These are phyloP conservation scores for Scaptomyza pallida DNA, from an alignment of 1,140 invertebrate species.

Conservation along the genomic window DNA sequence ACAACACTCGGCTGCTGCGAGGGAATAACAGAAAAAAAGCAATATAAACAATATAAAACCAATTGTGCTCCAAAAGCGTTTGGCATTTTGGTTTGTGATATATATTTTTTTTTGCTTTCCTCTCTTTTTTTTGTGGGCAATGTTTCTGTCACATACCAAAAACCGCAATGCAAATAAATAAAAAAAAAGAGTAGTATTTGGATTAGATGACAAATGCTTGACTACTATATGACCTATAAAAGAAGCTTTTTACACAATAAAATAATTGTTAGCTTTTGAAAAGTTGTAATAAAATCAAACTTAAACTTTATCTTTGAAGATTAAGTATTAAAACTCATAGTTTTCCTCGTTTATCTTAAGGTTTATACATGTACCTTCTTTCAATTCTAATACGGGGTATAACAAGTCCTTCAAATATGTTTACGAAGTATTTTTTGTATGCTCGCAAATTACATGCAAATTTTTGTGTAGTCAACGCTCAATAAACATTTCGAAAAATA, in stretches of 20 bases:
- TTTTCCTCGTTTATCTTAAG: too few relatives aligned
- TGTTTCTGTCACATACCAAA: slow-evolving; percentile 56
- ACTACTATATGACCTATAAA: background rate
- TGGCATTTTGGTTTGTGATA: slow-evolving; percentile 49
- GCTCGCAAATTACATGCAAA: slow-evolving; percentile 30
- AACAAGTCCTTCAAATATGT: too few relatives aligned
- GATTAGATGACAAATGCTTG: background rate
- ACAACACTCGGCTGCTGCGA: too few relatives aligned
- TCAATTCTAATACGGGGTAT: too few relatives aligned
- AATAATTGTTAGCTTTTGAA: too few relatives aligned
- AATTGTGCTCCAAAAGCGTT: slow-evolving; percentile 43
- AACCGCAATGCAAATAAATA: slow-evolving; percentile 53
- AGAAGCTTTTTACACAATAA: too few relatives aligned
- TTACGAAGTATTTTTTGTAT: slow-evolving; percentile 22
- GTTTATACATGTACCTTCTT: too few relatives aligned
- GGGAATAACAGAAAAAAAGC: slow-evolving; percentile 14
- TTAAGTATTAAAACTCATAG: too few relatives aligned
- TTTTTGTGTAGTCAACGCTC: slow-evolving; percentile 3
- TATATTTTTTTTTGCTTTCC: slow-evolving; percentile 32
- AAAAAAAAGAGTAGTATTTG: background rate
- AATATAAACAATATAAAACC: slow-evolving; percentile 30
- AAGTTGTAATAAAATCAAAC: too few relatives aligned
- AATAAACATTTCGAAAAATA: slow-evolving; percentile 22
- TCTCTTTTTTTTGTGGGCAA: slow-evolving; percentile 32
- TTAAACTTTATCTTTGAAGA: too few relatives aligned